phyloP scores from a whole-genome alignment of 2,797 vertebrate species.

The Catostomus latipinnis region DNA sequence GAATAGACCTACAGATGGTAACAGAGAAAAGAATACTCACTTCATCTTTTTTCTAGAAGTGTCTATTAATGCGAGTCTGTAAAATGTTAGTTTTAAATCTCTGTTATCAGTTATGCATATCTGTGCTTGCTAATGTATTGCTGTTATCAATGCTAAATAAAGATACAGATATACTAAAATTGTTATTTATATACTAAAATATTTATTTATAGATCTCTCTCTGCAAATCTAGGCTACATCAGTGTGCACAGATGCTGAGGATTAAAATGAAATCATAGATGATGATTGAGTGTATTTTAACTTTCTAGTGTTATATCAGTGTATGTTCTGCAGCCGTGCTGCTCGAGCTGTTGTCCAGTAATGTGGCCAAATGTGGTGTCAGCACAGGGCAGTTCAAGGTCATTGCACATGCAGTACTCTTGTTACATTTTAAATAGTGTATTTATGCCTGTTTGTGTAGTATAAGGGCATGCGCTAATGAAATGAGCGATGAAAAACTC shows the following conservation, averaged over 20 bases:
- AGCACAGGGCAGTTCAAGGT: slow-evolving; percentile 49
- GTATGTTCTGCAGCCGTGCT: slow-evolving; percentile 9
- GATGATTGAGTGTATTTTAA: slow-evolving; percentile 1
- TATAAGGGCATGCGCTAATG: slow-evolving; percentile 45
- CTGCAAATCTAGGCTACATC: not conserved
- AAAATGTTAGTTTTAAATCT: not conserved
- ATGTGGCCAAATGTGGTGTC: slow-evolving; percentile 40
- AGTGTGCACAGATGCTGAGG: not conserved
- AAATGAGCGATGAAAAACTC: slow-evolving; percentile 53
- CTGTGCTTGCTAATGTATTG: not conserved
- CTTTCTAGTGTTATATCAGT: slow-evolving; percentile 18
- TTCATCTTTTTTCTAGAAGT: not conserved
- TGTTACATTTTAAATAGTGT: slow-evolving; percentile 26
- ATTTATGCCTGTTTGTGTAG: slow-evolving; percentile 9
- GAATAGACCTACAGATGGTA: no score
- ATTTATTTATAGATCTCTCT: not conserved
- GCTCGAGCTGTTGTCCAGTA: slow-evolving; percentile 13
- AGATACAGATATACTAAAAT: not conserved
- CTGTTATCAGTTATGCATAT: not conserved
- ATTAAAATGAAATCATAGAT: not conserved
- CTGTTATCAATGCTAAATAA: not conserved
- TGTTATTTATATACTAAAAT: no score
- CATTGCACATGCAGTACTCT: slow-evolving; percentile 37
- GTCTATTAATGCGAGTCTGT: not conserved
- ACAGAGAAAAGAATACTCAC: no score